Base-by-base conservation (phyloP, 1,140 invertebrate species). In the Ips typographus region DNA sequence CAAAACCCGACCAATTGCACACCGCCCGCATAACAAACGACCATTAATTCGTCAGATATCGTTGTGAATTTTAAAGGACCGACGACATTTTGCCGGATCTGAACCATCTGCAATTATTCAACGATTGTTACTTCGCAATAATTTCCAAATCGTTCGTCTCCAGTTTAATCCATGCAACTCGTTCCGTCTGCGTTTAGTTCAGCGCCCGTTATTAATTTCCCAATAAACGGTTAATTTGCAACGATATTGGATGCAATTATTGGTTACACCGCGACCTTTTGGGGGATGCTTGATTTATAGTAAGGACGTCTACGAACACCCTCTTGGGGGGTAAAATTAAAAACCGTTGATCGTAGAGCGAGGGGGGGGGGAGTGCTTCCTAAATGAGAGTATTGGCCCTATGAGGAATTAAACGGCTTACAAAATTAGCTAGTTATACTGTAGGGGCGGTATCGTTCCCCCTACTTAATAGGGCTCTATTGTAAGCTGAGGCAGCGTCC, bases 331-430 rank as follows among this genome's bases (percentile, higher is more conserved):
- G 22, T 22, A 22, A 22, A 22, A 22, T 22, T 22, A 22, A 22
- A 22, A 22, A 22, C 22, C 22, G 22, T 22, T 22, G 0, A 22
- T 22, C 22, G 22, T 22, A 22, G 22, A 22, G 22, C 22, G 22
- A 22, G 22, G 22, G 22, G 22, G 22, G 22, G 36, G 7, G 8
- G 42, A 61, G 42, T 47, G 37, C 8, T 40, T 42, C 38, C 43
- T 40, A 60, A 42, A 43, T 59, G 53, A 55, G 39, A 60, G 40
- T 67, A 67, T 59, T 49, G 55, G 52, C 38, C 53, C 64, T 66
- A 58, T 66, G 64, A 66, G 64, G 53, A 66, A 66, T 57, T 40
- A 66, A 66, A 66, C 49, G 40, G 51, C 53, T 66, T 66, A 66
- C 55, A 47, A 59, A 59, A 55, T 67, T 53, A 49, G 58, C 56